phyloP scores from a whole-genome alignment of 2,888 invertebrate genomes.

The Hirtodrosophila histrioides region DNA sequence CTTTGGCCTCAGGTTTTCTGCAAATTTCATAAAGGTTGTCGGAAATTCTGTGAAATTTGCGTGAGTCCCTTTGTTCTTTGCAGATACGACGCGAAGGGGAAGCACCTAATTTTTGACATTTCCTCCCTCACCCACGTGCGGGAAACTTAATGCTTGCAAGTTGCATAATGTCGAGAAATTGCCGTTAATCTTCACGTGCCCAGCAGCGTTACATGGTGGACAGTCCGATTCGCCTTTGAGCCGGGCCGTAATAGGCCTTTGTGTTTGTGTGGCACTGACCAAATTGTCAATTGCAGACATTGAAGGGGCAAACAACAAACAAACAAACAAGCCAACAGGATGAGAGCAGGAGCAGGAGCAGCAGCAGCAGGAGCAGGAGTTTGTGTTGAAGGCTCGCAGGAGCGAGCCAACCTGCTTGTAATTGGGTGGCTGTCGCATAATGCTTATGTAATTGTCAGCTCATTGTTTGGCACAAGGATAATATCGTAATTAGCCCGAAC shows the following conservation, averaged over 20 bases:
- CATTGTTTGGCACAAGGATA: slow-evolving; percentile 62
- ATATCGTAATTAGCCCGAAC: slow-evolving; percentile 59
- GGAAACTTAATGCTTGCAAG: slow-evolving; percentile 34
- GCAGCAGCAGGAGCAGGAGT: slow-evolving; percentile 3
- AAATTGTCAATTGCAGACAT: slow-evolving; percentile 71
- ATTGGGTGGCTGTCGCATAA: slow-evolving; percentile 35
- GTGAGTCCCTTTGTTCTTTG: slow-evolving; percentile 44
- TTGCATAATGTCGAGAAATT: slow-evolving; percentile 56
- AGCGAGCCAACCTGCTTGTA: slow-evolving; percentile 18
- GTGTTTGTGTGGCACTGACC: slow-evolving; percentile 14
- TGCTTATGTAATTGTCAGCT: slow-evolving; percentile 67
- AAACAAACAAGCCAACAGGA: slow-evolving; percentile 11
- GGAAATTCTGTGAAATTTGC: slow-evolving; percentile 68
- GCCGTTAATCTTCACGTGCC: slow-evolving; percentile 44
- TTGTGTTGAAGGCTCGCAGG: slow-evolving; percentile 14
- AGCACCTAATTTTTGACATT: slow-evolving; percentile 26
- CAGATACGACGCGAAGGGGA: slow-evolving; percentile 8
- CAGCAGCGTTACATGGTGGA: slow-evolving; percentile 27
- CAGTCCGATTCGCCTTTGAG: slow-evolving; percentile 30
- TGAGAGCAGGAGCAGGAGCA: background rate
- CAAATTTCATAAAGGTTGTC: slow-evolving; percentile 59
- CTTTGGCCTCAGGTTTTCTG: slow-evolving; percentile 23
- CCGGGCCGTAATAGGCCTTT: slow-evolving; percentile 57
- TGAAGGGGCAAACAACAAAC: slow-evolving; percentile 29
- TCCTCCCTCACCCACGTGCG: slow-evolving; percentile 12